These are phyloP conservation scores for Temnothorax longispinosus DNA, from an alignment of 1,140 invertebrate species.

Conservation along the genomic window DNA sequence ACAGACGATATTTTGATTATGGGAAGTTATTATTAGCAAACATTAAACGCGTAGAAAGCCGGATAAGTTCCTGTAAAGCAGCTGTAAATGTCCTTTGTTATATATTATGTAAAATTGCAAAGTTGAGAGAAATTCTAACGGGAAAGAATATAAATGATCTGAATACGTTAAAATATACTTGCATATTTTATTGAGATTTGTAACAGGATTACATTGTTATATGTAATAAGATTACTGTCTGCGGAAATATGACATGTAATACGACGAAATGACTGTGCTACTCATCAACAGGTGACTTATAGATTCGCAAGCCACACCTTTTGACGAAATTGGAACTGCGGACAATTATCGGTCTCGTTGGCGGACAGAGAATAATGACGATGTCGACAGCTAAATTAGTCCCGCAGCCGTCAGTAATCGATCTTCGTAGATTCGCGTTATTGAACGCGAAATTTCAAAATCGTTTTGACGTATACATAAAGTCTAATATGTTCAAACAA, in stretches of 20 bases:
- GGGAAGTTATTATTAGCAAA: neutral
- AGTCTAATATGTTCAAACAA: neutral
- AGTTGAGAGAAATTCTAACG: neutral
- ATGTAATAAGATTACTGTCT: conserved; percentile 1
- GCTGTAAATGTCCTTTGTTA: neutral
- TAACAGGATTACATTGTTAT: neutral
- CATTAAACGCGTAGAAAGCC: neutral
- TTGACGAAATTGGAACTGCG: conserved; percentile 64
- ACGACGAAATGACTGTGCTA: conserved; percentile 9
- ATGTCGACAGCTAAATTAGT: conserved; percentile 62
- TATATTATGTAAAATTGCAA: neutral
- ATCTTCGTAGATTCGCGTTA: conserved; percentile 36
- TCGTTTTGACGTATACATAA: neutral
- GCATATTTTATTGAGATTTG: neutral
- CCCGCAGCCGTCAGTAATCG: conserved; percentile 35
- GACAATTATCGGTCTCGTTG: conserved; percentile 61
- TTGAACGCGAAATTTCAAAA: conserved; percentile 35
- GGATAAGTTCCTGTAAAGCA: no score
- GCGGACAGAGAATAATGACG: conserved; percentile 48
- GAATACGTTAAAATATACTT: neutral
- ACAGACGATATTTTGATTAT: neutral
- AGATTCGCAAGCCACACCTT: conserved; percentile 38
- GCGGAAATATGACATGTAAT: neutral
- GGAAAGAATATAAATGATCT: neutral
- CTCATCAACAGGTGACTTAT: conserved; percentile 23